These are phyloP conservation scores for Diaperis boleti DNA, from an alignment of 2,888 invertebrate genomes.

Conservation along the genomic window DNA sequence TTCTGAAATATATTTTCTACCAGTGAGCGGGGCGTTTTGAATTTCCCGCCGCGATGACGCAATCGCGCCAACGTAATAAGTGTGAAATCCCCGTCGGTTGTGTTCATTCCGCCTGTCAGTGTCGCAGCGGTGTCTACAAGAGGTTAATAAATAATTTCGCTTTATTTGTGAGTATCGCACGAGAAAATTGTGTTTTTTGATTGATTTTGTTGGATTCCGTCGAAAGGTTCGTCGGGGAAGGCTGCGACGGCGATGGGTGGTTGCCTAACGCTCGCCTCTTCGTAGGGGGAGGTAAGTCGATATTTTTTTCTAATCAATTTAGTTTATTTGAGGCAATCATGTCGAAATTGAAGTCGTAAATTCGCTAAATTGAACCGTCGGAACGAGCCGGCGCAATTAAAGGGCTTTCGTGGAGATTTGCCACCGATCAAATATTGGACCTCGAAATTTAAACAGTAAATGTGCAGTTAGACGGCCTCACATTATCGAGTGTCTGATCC, in stretches of 20 bases:
- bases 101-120: no score
- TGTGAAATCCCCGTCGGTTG: no score
- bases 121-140: background rate
- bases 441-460: no score
- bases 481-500: background rate
- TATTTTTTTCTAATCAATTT: background rate
- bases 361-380: background rate
- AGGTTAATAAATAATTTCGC: constrained; percentile 29
- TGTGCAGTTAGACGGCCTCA: no score
- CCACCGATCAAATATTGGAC: no score
- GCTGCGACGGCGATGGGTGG: constrained; percentile 6
- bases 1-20: constrained; percentile 44
- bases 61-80: background rate
- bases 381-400: background rate
- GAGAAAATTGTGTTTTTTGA: constrained; percentile 4
- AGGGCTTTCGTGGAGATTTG: no score
- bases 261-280: constrained; percentile 1
- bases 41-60: background rate
- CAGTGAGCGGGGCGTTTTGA: background rate
- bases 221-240: background rate
- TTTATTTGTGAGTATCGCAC: constrained; percentile 20
- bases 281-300: constrained; percentile 31
- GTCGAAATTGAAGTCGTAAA: background rate
- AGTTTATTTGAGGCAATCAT: background rate
- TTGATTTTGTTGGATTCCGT: constrained; percentile 20